These are phyloP conservation scores for Myotis davidii DNA, from an alignment of 2,113 vertebrate species.

Conservation along the genomic window DNA sequence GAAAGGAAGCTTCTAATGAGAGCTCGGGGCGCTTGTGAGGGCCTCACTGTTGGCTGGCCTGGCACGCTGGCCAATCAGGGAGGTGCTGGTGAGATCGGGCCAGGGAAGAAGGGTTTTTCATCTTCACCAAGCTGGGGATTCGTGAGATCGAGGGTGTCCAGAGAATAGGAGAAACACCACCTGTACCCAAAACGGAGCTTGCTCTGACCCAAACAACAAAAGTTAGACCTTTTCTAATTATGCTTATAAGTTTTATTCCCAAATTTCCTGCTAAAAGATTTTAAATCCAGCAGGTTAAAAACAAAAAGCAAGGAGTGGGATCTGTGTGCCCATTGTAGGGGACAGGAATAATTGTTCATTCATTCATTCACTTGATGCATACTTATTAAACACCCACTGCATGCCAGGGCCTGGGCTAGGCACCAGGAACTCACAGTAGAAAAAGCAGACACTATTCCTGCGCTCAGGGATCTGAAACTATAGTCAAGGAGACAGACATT, in stretches of 20 bases:
- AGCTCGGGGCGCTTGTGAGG: background rate
- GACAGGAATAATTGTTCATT: background rate
- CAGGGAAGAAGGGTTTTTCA: background rate
- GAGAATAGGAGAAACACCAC: background rate
- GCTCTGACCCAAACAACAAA: background rate
- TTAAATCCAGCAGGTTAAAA: background rate
- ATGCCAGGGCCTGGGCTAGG: background rate
- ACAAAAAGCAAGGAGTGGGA: background rate
- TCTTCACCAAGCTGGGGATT: background rate
- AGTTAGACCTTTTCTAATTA: background rate
- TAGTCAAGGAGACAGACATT: background rate
- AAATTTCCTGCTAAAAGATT: background rate
- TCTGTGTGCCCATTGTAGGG: background rate
- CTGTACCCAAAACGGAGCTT: background rate
- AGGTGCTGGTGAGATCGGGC: rapidly evolving
- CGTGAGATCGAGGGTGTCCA: background rate
- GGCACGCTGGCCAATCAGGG: background rate
- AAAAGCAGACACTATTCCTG: background rate
- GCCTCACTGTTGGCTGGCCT: background rate
- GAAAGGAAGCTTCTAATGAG: background rate
- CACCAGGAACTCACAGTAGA: background rate
- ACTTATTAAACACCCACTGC: background rate
- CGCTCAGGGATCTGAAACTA: background rate
- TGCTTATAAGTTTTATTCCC: background rate
- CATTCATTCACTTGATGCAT: background rate